Base-by-base conservation (phyloP, 2,888 invertebrate species). In the Drosophila hawaiiensis region DNA sequence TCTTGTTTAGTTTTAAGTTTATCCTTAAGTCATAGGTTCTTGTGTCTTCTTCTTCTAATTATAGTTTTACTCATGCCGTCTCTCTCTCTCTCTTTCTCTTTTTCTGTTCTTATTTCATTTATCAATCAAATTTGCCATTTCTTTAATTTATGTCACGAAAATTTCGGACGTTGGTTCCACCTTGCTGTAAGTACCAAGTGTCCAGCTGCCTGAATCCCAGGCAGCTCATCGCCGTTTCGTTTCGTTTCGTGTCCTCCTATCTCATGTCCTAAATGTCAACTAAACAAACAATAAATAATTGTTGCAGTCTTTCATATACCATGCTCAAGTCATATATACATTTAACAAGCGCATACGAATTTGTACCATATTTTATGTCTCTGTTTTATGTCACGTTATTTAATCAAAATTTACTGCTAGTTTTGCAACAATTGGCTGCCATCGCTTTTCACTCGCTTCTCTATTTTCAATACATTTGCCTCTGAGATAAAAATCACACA, bases 101-200 rank as follows among this genome's bases (percentile, higher is more conserved):
- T 83, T 73, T 78, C 62, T 56, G 62, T 75, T 71, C 59, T 72
- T 63, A 62, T 76, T 75, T 73, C 70, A 69, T 78, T 83, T 85
- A 76, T 81, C 71, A 68, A 56, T 52, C 9, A 54, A 62, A 53
- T 71, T 53, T 60, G 59, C 56, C 68, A 83, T 80, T 77, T 80
- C 59, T 76, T 76, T 76, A 69, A 75, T 82, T 79, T 69, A 58
- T 69, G 33, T 54, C 73, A 75, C 70, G 67, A 76, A 76, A 76
- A 74, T 65, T 68, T 67, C 59, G 83, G 85, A 83, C 78, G 58
- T 65, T 85, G 85, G 76, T 83, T 73, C 62, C 79, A 72, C 60
- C 63, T 76, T 90, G 79, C 91, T 91, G 91, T 91, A 91, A 91
- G 91, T 91, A 91, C 91, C 87, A 90, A 85, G 87, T 83, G 87